Base-by-base conservation (phyloP, 2,888 invertebrate genomes). In the Dione vanillae region DNA sequence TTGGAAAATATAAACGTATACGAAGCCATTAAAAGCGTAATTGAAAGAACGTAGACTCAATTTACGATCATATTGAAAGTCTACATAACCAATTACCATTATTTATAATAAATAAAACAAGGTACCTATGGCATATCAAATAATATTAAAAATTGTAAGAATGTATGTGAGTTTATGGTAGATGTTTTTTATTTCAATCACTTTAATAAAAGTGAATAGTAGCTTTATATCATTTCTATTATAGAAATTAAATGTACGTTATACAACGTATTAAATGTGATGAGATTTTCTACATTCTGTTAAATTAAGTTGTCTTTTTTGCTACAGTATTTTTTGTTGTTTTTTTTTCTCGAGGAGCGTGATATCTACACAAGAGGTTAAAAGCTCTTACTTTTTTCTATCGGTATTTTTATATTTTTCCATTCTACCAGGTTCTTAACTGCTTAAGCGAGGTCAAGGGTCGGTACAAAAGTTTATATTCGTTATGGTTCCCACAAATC, bases 361-460 rank as follows among this genome's bases (percentile, higher is more conserved):
- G 89, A 89, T 90, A 90, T 91, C 88, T 89, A 90, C 89, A 91
- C 85, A 89, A 91, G 89, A 89, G 88, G 88, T 86, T 90, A 86
- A 90, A 87, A 89, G 87, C 88, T 85, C 85, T 83, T 87, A 84
- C 82, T 88, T 89, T 88, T 85, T 89, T 85, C 87, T 88, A 88
- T 88, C 85, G 83, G 85, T 82, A 82, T 86, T 87, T 86, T 87
- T 85, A 84, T 70, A 56, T 67, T 70, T 62, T 69, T 69, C 71
- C 65, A 66, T 67, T 86, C 79, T 77, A 76, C 70, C 80, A 79
- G 75, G 82, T 79, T 83, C 84, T 88, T 86, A 86, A 86, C 82
- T 79, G 83, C 79, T 81, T 72, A 81, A 81, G 75, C 81, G 83
- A 84, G 85, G 84, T 83, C 85, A 80, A 83, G 78, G 79, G 80